Evolutionary conservation across 1,140 invertebrate genomes (phyloP), one percentile per base, ranked within the genome.

Genomic region (Gryon sp.): DNA sequence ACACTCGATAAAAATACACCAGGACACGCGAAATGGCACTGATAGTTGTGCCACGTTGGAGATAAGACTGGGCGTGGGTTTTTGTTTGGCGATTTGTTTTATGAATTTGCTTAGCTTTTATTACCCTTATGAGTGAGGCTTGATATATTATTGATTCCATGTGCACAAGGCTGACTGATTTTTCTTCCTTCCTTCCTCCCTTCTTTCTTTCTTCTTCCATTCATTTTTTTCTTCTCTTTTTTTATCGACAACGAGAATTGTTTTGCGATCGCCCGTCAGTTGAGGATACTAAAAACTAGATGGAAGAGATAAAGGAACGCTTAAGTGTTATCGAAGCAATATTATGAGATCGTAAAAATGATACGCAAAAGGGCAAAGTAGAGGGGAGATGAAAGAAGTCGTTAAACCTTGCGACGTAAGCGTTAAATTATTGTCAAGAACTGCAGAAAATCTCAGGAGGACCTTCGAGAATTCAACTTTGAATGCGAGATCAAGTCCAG

Each of bases 291-390:
- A 18, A 46, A 40, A n/a, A 22, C 8, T 12, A 22, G 28, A 46
- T 24, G 22, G 9, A 9, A 15, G 36, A 41, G 59, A 63, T 50
- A 41, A 48, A 50, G 34, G 18, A 50, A 32, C 45, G 16, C 32
- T 63, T 63, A 41, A 26, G 11, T 32, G 38, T 9, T 66, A 55
- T 20, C 41, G 40, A 11, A 0, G 4, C 5, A 19, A 15, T 46
- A 41, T 66, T 66, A 66, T 46, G 62, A 66, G 48, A 66, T 46
- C 62, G 22, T 66, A 66, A 66, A 66, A 66, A 55, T 66, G 50
- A 66, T 66, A 66, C 38, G 32, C 43, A 24, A 19, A 20, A 12
- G 22, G 4, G 26, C n/a, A n/a, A n/a, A n/a, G n/a, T n/a, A n/a
- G n/a, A n/a, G n/a, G n/a, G n/a, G n/a, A n/a, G n/a, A n/a, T n/a